Base-by-base conservation (phyloP, 2,797 vertebrate species). In the Vireo griseus region DNA sequence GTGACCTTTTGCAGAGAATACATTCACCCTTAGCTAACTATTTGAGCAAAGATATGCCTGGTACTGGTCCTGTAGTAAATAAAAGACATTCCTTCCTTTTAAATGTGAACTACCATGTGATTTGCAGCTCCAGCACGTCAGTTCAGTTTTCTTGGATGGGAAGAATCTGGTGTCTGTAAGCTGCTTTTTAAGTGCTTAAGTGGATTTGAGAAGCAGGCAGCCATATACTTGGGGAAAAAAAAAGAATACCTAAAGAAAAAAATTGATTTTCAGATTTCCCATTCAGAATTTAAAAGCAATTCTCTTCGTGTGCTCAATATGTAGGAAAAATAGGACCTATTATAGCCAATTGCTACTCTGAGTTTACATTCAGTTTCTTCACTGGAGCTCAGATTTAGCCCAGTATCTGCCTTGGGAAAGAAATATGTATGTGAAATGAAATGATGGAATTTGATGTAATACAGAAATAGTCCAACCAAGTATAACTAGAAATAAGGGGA, bases 251-350 rank as follows among this genome's bases (percentile, higher is more conserved):
- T 59, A 48, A 82, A 90, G 54, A 65, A 90, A 88, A 91, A 84
- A 77, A 76, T 5, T 50, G 33, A 80, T 85, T 87, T 93, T 93
- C 67, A 87, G 59, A 50, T 79, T 90, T 90, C 40, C 44, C 63
- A 73, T 91, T 94, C 83, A 79, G 69, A 95, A 93, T 95, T 91
- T 84, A 90, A 96, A 90, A 47, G 59, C 26, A 92, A 42, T 80
- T 86, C 18, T 79, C 52, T 89, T 84, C 62, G 55, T 86, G 59
- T 78, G 37, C 79, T 91, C 72, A 81, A 42, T 90, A 45, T n/a
- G 28, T 71, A 85, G 45, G 44, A 88, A 93, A 94, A 92, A 86
- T 78, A 87, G 51, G 62, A 62, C 40, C 47, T 90, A 35, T 86
- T 88, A 72, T 16, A 90, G 24, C 31, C 74, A 90, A 76, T 78